These are phyloP conservation scores for Elgonia sp. DNA, from an alignment of 2,888 invertebrate species.

Conservation along the genomic window DNA sequence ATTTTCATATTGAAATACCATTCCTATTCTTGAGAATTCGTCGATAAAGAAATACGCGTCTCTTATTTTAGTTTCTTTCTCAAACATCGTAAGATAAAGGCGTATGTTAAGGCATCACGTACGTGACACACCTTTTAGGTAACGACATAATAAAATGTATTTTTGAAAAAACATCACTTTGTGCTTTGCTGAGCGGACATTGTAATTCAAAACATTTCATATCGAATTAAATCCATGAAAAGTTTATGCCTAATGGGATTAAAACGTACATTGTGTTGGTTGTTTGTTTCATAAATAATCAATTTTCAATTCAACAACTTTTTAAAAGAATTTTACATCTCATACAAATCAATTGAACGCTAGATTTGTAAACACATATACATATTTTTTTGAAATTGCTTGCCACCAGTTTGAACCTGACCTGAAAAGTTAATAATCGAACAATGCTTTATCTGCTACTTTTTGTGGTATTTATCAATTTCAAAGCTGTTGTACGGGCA, in stretches of 20 bases:
- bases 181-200: conserved; percentile 26
- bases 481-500: conserved; percentile 51
- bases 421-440: conserved; percentile 33
- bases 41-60: conserved; percentile 66
- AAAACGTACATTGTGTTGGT: conserved; percentile 34
- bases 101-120: too few species aligned
- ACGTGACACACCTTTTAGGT: conserved; percentile 69
- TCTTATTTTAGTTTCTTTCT: conserved; percentile 65
- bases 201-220: conserved; percentile 59
- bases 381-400: not conserved
- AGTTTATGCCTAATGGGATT: conserved; percentile 44
- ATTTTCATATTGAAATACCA: conserved; percentile 57
- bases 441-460: conserved; percentile 40
- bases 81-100: conserved; percentile 61
- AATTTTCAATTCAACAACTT: not conserved
- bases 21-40: conserved; percentile 58
- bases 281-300: conserved; percentile 4
- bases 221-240: conserved; percentile 44
- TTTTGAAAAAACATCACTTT: conserved; percentile 42
- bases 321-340: conserved; percentile 9
- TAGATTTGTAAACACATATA: too few species aligned
- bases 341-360: not conserved
- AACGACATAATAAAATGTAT: conserved; percentile 68
- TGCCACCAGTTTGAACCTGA: not conserved
- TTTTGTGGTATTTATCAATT: conserved; percentile 59